Evolutionary conservation across 1,140 invertebrate genomes (phyloP), one percentile per base, ranked within the genome.

Genomic region (Drosophila santomea): DNA sequence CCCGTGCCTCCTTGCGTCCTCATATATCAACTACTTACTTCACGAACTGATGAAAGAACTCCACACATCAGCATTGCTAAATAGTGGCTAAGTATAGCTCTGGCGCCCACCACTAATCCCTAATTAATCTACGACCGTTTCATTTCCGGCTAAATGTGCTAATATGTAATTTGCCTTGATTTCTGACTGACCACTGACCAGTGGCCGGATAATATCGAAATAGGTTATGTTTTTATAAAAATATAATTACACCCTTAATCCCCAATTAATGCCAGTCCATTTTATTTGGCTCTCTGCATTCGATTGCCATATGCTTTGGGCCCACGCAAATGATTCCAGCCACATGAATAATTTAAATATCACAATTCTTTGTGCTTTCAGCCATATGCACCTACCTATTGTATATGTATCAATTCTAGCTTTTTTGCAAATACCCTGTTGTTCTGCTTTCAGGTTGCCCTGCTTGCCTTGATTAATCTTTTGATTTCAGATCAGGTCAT

Each of bases 331-430:
- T 59, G 38, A 36, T 51, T 67, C 43, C 15, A 15, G 41, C 36
- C 25, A 23, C 35, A 62, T 62, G 28, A 62, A 59, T 62, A 43
- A 59, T 60, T 62, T 23, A 62, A 23, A 57, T 59, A 12, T 20
- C 2, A 6, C 36, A 1, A 11, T 56, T 11, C n/a, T 11, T 57
- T 2, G 2, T 28, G 28, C 28, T 28, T 28, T 28, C 6, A 6
- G 28, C 28, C 28, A 28, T 28, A 28, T 28, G 28, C 28, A 28
- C 28, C 20, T 20, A 20, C 1, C 20, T 20, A 20, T 20, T 20
- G 1, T 20, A 28, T 7, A 7, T 28, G 28, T 28, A 28, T 28
- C 28, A 7, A 28, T 6, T 28, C 7, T 28, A 2, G 7, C 28
- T 28, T 28, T 25, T 25, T 25, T 5, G 23, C 3, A 25, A 25